These are phyloP conservation scores for Gymnocheta viridis DNA, from an alignment of 2,888 invertebrate genomes.

Conservation along the genomic window DNA sequence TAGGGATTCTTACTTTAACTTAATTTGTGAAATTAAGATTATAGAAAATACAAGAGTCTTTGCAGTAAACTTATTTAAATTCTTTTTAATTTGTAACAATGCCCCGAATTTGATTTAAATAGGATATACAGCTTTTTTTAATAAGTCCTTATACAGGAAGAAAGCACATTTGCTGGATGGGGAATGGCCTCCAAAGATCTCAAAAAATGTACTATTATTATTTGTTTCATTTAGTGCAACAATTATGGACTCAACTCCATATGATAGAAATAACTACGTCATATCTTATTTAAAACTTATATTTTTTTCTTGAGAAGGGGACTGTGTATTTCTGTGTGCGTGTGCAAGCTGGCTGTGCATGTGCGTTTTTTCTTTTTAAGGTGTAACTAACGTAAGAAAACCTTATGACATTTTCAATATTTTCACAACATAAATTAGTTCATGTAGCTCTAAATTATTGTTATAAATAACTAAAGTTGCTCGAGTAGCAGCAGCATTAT, in stretches of 20 bases:
- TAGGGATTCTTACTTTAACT: too few species aligned
- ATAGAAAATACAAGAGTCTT: too few species aligned
- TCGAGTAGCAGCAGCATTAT: constrained; percentile 3
- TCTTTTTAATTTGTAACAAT: too few species aligned
- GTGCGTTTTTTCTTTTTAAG: constrained; percentile 7
- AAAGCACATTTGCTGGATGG: background rate
- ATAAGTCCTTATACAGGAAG: background rate
- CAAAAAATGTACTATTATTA: constrained; percentile 2
- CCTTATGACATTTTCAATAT: constrained; percentile 67
- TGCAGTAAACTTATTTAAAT: too few species aligned
- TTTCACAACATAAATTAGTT: constrained; percentile 67
- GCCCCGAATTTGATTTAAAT: too few species aligned
- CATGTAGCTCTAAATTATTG: constrained; percentile 64
- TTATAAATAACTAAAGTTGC: constrained; percentile 55
- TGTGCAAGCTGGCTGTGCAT: background rate
- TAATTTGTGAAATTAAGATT: too few species aligned
- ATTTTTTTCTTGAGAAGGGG: background rate
- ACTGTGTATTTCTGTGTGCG: background rate
- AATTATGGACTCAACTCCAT: constrained; percentile 52
- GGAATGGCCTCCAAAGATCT: background rate
- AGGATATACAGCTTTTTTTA: too few species aligned
- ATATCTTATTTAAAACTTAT: constrained; percentile 35
- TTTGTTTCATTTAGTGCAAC: constrained; percentile 51
- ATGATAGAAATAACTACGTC: constrained; percentile 48
- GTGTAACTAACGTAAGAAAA: constrained; percentile 5